Evolutionary conservation across 1,140 invertebrate genomes (phyloP), one percentile per base, ranked within the genome.

Genomic region (Macrotrachela quadricornifera): DNA sequence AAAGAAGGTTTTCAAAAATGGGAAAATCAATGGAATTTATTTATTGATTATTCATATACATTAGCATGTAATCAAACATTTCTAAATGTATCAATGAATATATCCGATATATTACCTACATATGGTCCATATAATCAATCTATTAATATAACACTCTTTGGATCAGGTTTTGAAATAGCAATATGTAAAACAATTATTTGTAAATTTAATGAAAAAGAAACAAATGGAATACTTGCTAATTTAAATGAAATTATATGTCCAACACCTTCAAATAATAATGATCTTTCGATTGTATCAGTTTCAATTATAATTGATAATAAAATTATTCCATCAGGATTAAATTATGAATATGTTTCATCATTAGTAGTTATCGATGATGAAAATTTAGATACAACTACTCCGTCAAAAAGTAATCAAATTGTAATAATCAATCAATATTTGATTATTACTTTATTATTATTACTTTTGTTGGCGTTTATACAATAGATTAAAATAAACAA

Each of bases 1-100:
- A 14, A 15, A 11, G n/a, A 14, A 9, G 61, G 60, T 12, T 41
- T 57, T 41, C 12, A 49, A 12, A 63, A 63, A 57, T 62, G 59
- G 56, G 37, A 44, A 17, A 55, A 38, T 11, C 18, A 47, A 21
- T 63, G 57, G 53, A 30, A 55, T 15, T 49, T 18, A 9, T 62
- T 55, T 46, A 59, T 62, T 18, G 41, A 46, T 13, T 37, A 56
- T 4, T 57, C 43, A 30, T 57, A 54, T 45, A 37, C 15, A 10
- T 51, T 57, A 49, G 60, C 57, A 13, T 62, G 61, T 50, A 39
- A 40, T 13, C 9, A 36, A 10, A 21, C 21, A 14, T 47, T 56
- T 17, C 41, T 1, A 42, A 18, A 36, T 16, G 37, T 41, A 13
- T 21, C 44, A 16, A 14, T 50, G 3, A 50, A 42, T 42, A 30